phyloP scores from a whole-genome alignment of 2,797 vertebrate genomes.

The Varecia variegata region DNA sequence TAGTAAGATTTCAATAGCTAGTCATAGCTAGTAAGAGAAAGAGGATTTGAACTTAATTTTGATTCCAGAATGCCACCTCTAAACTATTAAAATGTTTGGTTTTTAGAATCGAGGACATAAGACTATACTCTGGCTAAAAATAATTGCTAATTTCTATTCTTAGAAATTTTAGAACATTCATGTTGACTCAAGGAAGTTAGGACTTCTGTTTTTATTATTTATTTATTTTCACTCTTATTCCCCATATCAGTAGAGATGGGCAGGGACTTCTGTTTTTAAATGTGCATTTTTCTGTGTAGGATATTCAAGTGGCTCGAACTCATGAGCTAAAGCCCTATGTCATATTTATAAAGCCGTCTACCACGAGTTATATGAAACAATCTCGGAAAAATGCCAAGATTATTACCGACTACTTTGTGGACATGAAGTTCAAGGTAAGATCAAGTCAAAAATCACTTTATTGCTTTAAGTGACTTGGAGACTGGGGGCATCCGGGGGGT shows the following conservation, averaged over 20 bases:
- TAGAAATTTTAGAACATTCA: constrained; percentile 39
- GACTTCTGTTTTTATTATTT: constrained; percentile 6
- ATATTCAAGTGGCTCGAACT: constrained; percentile 90
- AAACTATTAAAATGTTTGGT: constrained; percentile 13
- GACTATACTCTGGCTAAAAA: constrained; percentile 11
- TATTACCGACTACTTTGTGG: constrained; percentile 92
- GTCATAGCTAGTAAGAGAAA: not conserved
- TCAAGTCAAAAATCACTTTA: not conserved
- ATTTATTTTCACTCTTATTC: no score
- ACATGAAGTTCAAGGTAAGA: constrained; percentile 93
- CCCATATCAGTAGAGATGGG: no score
- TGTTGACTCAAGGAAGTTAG: constrained; percentile 17
- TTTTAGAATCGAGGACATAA: constrained; percentile 38
- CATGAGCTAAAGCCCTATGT: constrained; percentile 93
- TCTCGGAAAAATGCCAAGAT: constrained; percentile 90
- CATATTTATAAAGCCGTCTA: constrained; percentile 95
- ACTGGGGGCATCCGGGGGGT: not conserved
- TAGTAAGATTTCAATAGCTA: not conserved
- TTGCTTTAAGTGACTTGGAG: not conserved
- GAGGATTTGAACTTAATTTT: constrained; percentile 21
- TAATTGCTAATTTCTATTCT: constrained; percentile 22
- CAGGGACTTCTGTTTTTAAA: constrained; percentile 23
- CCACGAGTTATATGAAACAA: constrained; percentile 87
- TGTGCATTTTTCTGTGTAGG: constrained; percentile 81
- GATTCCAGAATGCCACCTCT: not conserved